Base-by-base conservation (phyloP, 2,888 invertebrate species). In the Hypsopygia costalis region DNA sequence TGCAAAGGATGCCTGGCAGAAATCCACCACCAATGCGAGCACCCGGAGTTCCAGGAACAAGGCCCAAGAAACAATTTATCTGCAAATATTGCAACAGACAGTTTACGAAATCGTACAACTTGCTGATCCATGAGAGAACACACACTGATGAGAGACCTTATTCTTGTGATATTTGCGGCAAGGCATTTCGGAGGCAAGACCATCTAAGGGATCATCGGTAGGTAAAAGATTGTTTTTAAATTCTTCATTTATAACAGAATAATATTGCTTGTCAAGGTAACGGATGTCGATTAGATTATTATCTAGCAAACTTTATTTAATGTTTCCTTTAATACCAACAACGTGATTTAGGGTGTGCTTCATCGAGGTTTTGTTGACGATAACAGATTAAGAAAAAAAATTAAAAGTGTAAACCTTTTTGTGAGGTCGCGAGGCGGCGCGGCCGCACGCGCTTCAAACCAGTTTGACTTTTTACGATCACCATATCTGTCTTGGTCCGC, bases 41-140 rank as follows among this genome's bases (percentile, higher is more conserved):
- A 0, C 89, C 90, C 1, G 88, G 89, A 35, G 86, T 82, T 2
- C 91, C 90, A 35, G 91, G 92, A 57, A 90, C 86, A 22, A 88
- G 94, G 49, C 94, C 94, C 34, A 94, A 94, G 76, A 94, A 94
- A 58, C 94, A 98, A 85, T 98, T 98, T 87, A 98, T 99, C 69
- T 99, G 98, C 91, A 97, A 97, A 86, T 98, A 95, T 85, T 99
- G 99, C 90, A 95, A 96, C 73, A 92, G 98, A 27, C 97, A 98
- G 73, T 99, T 99, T 87, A 98, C 98, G 52, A 99, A 99, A 81
- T 97, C 97, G 35, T 99, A 99, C 91, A 99, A 99, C 81, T 91
- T 99, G 60, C 91, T 98, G 64, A 99, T 99, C 59, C 98, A 99
- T 79, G 98, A 98, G 77, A 91, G 98, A 65, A 99, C 98, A 1